Base-by-base conservation (phyloP, 2,113 vertebrate genomes). In the Entosphenus tridentatus region DNA sequence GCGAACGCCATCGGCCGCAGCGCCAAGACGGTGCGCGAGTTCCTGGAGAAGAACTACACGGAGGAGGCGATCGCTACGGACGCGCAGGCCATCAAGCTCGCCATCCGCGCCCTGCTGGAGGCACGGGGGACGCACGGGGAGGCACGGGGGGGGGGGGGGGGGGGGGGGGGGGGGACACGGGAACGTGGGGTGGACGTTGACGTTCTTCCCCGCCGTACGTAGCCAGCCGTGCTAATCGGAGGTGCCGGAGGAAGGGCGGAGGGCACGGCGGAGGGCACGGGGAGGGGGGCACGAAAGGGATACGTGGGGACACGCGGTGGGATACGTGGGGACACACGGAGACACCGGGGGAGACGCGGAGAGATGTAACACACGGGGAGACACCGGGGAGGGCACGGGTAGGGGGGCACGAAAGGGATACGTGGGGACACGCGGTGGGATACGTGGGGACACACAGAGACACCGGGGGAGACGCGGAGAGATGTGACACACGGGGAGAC, bases 1-100 rank as follows among this genome's bases (percentile, higher is more conserved):
- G 86, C 86, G 57, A 88, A 88, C 9, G 82, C 83, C 16, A 88
- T 87, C 55, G 86, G 86, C 70, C 81, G 86, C 73, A 86, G 85
- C 9, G 84, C 86, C 70, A 88, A 87, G 74, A 83, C 85, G 0
- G 85, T 88, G 62, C 81, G 86, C 1, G 86, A 88, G 75, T 88
- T 88, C 73, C 78, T 88, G 72, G 82, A 86, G 78, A 88, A 86
- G 68, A 84, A 86, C 71, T 87, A 86, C 5, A 84, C 83, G 0
- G 86, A 87, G 1, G 84, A 88, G 71, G 83, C 84, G 71, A 86
- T 86, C 3, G 84, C 85, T 72, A 76, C 79, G 21, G 81, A 84
- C 77, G 81, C 77, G 12, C 80, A 86, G 57, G 73, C 83, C 2
- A 83, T 80, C 39, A 81, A 89, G 76, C 78, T 88, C 55, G 83